These are phyloP conservation scores for Sphyrna mokarran DNA, from an alignment of 2,113 vertebrate species.

Conservation along the genomic window DNA sequence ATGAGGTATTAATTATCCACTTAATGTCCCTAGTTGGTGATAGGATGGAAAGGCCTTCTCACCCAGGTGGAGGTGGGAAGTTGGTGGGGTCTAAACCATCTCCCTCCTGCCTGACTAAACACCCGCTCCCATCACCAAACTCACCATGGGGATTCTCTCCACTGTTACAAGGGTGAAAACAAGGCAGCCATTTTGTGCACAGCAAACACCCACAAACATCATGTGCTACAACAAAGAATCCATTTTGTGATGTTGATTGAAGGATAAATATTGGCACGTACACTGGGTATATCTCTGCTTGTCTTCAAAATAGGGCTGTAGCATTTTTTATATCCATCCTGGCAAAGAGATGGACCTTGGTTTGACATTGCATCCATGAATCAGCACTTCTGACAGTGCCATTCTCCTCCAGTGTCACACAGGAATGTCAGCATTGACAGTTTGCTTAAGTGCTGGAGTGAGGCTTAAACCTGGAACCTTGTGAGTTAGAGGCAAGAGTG, in stretches of 20 bases:
- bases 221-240: neutral
- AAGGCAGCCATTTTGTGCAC: neutral
- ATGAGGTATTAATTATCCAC: neutral
- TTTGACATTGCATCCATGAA: neutral
- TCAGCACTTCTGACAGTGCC: neutral
- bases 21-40: neutral
- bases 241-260: neutral
- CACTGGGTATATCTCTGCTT: neutral
- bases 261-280: neutral
- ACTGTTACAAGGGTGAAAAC: neutral
- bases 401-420: neutral
- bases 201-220: too few species aligned
- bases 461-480: neutral
- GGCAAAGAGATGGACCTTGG: neutral
- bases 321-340: neutral
- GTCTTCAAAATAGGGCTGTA: neutral
- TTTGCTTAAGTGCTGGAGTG: neutral
- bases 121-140: neutral
- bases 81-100: neutral
- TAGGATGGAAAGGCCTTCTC: neutral
- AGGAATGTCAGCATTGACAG: neutral
- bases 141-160: neutral
- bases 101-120: neutral
- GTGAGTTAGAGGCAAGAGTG: neutral
- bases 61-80: neutral